Conservation (phyloP, 2,113 vertebrate genomes). For the Onychostoma macrolepis region DNA sequence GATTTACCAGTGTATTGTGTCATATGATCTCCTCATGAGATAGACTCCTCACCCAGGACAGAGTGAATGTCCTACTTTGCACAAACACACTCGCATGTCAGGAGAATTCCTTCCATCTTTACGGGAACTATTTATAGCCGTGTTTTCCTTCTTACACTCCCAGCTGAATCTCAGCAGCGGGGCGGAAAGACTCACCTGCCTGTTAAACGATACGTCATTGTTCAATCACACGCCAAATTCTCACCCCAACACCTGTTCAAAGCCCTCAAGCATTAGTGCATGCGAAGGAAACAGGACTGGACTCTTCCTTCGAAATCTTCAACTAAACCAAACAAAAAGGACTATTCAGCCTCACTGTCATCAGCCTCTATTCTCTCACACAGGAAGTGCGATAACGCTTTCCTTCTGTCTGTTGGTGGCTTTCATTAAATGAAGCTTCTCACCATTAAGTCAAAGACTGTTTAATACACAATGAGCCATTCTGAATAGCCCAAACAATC, state of each 20-base stretch:
- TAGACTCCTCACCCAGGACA: slow-evolving; percentile 44
- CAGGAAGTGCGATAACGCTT: slow-evolving; percentile 31
- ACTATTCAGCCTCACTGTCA: slow-evolving; percentile 19
- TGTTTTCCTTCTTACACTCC: slow-evolving; percentile 19
- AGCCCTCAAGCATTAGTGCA: slow-evolving; percentile 3
- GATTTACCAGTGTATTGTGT: slow-evolving; percentile 56
- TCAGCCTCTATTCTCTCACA: slow-evolving; percentile 39
- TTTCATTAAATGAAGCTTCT: slow-evolving; percentile 53
- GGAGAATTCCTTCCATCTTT: slow-evolving; percentile 56
- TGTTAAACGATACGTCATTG: background rate
- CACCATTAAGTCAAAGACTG: slow-evolving; percentile 39
- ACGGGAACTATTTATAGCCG: slow-evolving; percentile 64
- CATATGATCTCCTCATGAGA: slow-evolving; percentile 52
- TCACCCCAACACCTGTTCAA: slow-evolving; percentile 34
- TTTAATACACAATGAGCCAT: slow-evolving; percentile 22
- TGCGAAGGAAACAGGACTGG: background rate
- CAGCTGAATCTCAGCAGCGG: slow-evolving; percentile 18
- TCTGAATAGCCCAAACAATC: slow-evolving; percentile 48
- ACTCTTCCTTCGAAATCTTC: background rate
- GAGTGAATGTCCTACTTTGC: background rate
- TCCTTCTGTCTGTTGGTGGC: slow-evolving; percentile 35
- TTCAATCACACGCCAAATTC: slow-evolving; percentile 1
- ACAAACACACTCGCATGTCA: background rate
- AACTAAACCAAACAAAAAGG: background rate
- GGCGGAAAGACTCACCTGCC: slow-evolving; percentile 33